These are phyloP conservation scores for Drosophila longiperda DNA, from an alignment of 2,888 invertebrate genomes.

Conservation along the genomic window DNA sequence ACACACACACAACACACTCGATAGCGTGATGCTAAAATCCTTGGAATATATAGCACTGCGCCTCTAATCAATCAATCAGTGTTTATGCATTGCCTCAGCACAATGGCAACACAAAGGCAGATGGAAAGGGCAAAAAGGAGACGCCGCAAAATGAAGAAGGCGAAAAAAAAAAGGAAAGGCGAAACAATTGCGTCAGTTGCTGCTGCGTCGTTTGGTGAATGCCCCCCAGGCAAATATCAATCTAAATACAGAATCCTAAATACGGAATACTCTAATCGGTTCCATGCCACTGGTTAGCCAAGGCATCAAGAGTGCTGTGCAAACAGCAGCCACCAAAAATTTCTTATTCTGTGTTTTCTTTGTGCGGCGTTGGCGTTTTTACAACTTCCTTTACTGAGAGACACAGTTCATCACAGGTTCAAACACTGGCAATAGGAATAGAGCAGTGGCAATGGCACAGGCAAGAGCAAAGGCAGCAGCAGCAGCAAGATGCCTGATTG, in stretches of 20 bases:
- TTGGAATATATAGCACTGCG: slow-evolving; percentile 35
- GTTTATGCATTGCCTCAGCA: slow-evolving; percentile 60
- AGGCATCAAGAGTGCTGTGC: slow-evolving; percentile 31
- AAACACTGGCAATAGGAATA: slow-evolving; percentile 8
- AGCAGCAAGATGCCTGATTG: slow-evolving; percentile 67
- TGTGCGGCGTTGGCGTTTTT: slow-evolving; percentile 79
- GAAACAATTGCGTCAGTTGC: slow-evolving; percentile 68
- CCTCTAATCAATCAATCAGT: slow-evolving; percentile 82
- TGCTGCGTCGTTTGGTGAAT: slow-evolving; percentile 74
- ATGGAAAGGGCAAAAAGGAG: slow-evolving; percentile 27
- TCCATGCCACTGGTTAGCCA: slow-evolving; percentile 74
- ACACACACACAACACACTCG: no score
- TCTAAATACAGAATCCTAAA: slow-evolving; percentile 58
- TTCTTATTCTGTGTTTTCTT: slow-evolving; percentile 63
- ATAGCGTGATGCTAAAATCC: background rate
- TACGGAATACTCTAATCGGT: slow-evolving; percentile 80
- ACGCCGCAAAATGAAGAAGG: slow-evolving; percentile 62
- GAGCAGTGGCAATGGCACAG: slow-evolving; percentile 8
- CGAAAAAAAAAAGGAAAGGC: slow-evolving; percentile 51
- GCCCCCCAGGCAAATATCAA: slow-evolving; percentile 68
- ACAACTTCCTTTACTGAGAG: slow-evolving; percentile 70
- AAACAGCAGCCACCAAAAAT: slow-evolving; percentile 61
- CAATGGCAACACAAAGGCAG: slow-evolving; percentile 35
- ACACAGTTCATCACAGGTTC: slow-evolving; percentile 71
- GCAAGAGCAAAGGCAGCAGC: slow-evolving; percentile 20